Evolutionary conservation across 1,140 invertebrate species (phyloP).

Genomic region (Rhizoglyphus robini): DNA sequence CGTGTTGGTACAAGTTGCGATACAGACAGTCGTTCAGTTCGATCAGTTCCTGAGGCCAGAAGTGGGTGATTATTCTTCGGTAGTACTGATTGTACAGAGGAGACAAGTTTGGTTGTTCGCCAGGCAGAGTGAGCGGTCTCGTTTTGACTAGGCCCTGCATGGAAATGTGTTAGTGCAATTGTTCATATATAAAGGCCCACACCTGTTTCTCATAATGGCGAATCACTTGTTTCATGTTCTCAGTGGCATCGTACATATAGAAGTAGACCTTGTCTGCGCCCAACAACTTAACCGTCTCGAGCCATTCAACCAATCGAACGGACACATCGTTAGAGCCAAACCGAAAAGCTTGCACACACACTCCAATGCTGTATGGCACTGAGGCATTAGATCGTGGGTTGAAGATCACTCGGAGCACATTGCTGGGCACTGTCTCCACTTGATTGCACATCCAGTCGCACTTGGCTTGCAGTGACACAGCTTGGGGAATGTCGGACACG

Average conservation of each 20-base stretch:
- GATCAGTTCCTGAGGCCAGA: conserved; percentile 2
- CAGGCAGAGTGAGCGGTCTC: conserved; percentile 1
- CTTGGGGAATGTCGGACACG: conserved; percentile 48
- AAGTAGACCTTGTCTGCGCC: too few relatives aligned
- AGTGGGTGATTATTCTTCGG: conserved; percentile 2
- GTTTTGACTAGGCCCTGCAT: conserved; percentile 1
- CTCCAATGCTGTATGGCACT: neutral
- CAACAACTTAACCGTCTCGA: neutral
- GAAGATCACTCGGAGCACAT: conserved; percentile 71
- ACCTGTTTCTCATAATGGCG: conserved; percentile 10
- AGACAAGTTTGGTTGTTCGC: neutral
- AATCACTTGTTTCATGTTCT: conserved; percentile 2
- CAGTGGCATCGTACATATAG: neutral
- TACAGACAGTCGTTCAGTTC: conserved; percentile 83
- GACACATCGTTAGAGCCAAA: conserved; percentile 8
- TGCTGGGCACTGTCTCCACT: conserved; percentile 65
- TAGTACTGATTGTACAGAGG: neutral
- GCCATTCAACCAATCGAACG: conserved; percentile 16
- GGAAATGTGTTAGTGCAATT: too few relatives aligned
- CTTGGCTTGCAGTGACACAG: conserved; percentile 54
- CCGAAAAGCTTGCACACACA: conserved; percentile 16
- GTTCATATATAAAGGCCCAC: too few relatives aligned
- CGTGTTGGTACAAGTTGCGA: conserved; percentile 61
- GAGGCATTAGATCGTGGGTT: too few relatives aligned
- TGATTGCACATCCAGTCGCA: conserved; percentile 51